Evolutionary conservation across 2,888 invertebrate genomes (phyloP).

Genomic region (Trimorus sp.): DNA sequence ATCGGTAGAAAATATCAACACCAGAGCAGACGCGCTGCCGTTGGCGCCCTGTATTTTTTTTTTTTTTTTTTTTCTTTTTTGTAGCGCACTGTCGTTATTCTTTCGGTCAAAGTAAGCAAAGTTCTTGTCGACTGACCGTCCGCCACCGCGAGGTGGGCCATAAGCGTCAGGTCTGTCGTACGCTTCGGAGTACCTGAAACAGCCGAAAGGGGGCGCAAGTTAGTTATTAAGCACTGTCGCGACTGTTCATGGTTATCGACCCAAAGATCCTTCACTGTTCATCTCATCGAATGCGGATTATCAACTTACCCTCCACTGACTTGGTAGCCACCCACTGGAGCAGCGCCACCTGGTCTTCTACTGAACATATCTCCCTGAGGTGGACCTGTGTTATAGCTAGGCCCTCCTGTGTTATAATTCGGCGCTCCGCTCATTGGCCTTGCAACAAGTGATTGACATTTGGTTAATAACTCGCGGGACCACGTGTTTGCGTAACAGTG

Average conservation of each 20-base stretch:
- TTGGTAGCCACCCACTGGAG: conserved; percentile 79
- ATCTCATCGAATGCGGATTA: neutral
- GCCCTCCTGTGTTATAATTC: conserved; percentile 77
- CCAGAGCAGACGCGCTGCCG: too few relatives aligned
- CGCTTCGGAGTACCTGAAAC: conserved; percentile 77
- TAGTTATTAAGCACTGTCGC: too few relatives aligned
- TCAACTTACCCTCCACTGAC: conserved; percentile 79
- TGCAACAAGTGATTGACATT: conserved; percentile 32
- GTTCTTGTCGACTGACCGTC: conserved; percentile 77
- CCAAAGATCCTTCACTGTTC: too few relatives aligned
- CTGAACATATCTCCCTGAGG: conserved; percentile 80
- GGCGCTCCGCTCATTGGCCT: conserved; percentile 80
- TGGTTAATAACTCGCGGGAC: conserved; percentile 18
- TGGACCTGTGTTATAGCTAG: conserved; percentile 78
- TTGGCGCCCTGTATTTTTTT: too few relatives aligned
- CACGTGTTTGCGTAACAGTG: too few relatives aligned
- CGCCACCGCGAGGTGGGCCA: conserved; percentile 79
- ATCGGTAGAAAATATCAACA: too few relatives aligned
- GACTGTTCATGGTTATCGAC: too few relatives aligned
- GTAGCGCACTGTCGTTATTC: too few relatives aligned
- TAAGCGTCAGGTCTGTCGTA: conserved; percentile 80
- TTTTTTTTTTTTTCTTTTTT: too few relatives aligned
- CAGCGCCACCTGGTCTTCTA: conserved; percentile 79
- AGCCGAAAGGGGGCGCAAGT: too few relatives aligned
- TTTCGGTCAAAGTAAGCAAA: too few relatives aligned